Evolutionary conservation across 2,888 invertebrate genomes (phyloP), one percentile per base, ranked within the genome.

Genomic region (Enchytraeus crypticus): DNA sequence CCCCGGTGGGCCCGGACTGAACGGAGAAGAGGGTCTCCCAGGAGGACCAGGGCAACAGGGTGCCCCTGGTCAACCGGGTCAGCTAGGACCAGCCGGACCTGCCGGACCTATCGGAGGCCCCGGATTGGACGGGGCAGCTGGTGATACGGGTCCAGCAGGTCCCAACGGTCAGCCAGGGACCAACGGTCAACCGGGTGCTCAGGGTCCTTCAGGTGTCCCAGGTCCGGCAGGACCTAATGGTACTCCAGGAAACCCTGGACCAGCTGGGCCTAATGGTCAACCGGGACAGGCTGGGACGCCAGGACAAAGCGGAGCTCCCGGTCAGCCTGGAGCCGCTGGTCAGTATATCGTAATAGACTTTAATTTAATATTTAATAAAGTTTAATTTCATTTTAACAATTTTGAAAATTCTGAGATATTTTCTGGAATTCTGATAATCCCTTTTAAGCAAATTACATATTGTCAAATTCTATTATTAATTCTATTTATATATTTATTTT

Each of bases 121-220:
- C 34, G 60, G 60, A 30, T 47, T 55, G n/a, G 43, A 34, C 43
- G 59, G 59, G 5, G 2, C 2, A 23, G 1, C 23, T 23, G 59
- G 59, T 5, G 47, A 32, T 29, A 4, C 49, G 14, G 65, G 65
- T 29, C 23, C 38, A 5, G 3, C 57, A 32, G 57, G 53, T 27
- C 46, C 38, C 29, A 43, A 59, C 54, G 57, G 60, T n/a, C 56
- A 26, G 38, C 27, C 51, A 43, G 49, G 51, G 26, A 0, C 34
- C 29, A 30, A 5, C 3, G 61, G 61, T 29, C 58, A 51, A 27
- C 32, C 59, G n/a, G 68, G 70, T 14, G 63, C 32, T 30, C 57
- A 11, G 66, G 67, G 59, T 55, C 26, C 60, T 26, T 3, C 27
- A 5, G 59, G 58, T 29, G 29, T 29, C 27, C 5, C 8, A 4